Evolutionary conservation across 2,888 invertebrate species (phyloP), one percentile per base, ranked within the genome.

Genomic region (Ornithoptera priamus): DNA sequence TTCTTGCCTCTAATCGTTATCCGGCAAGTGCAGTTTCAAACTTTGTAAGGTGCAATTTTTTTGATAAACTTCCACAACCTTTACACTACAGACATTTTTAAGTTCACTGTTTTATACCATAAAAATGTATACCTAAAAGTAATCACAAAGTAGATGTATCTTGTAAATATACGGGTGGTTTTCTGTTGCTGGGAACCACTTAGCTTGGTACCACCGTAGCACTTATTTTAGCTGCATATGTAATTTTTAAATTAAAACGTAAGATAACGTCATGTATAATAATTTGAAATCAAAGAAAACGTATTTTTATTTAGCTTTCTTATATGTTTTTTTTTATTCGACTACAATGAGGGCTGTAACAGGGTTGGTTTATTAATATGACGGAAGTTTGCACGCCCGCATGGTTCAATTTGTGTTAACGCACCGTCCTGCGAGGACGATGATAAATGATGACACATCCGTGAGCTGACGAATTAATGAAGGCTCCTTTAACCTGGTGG

Each of bases 1-100:
- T 36, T 53, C 67, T 67, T 39, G 67, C 39, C 53, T 67, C 61
- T 67, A 67, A 67, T 67, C 67, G 30, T 39, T 67, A 20, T 20
- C 50, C 53, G 60, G 20, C 60, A 67, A 56, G 36, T 46, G 22
- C 67, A 36, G 24, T 67, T 53, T 30, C 50, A 53, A 61, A 67
- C 61, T 53, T 61, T 61, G 67, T 53, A 50, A 50, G 20, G 6
- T 24, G 42, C 39, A 59, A 65, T 60, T 66, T 66, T 53, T 53
- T 22, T 53, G 17, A 3, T 59, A 17, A 24, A 59, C 12, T 17
- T 59, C 15, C 6, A 59, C 22, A 10, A 20, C 12, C 57, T 57
- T 59, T 59, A 30, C 58, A 59, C 57, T 15, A 7, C 20, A 59
- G 58, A 17, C 24, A 59, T 24, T 59, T 59, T 59, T 59, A 59